These are phyloP conservation scores for Sciurus niger DNA, from an alignment of 2,113 vertebrate genomes.

Conservation along the genomic window DNA sequence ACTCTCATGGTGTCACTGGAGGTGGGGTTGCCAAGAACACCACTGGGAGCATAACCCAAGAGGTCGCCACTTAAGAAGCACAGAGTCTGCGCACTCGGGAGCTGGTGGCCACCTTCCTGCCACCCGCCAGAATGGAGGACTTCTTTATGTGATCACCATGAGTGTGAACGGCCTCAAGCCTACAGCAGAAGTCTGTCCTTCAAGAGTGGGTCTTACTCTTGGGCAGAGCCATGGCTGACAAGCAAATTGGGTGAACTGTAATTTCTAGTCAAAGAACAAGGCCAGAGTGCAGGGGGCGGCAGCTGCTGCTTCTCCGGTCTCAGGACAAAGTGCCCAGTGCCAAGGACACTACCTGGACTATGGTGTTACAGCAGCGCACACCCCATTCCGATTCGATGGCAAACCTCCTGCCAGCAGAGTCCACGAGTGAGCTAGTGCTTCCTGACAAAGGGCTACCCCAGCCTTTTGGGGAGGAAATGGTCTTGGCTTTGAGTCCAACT, in stretches of 20 bases:
- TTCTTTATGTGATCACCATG: rapidly evolving
- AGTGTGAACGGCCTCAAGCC: not conserved
- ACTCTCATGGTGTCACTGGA: rapidly evolving
- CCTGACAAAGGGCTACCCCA: not conserved
- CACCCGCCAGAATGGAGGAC: not conserved
- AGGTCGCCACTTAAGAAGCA: not conserved
- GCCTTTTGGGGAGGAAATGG: not conserved
- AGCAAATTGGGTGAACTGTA: too few relatives aligned
- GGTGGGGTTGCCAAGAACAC: too few relatives aligned
- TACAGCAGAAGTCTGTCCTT: rapidly evolving
- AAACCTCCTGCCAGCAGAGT: not conserved
- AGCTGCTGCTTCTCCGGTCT: not conserved
- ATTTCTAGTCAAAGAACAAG: not conserved
- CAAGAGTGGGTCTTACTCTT: too few relatives aligned
- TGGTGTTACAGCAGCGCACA: not conserved
- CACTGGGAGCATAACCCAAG: rapidly evolving
- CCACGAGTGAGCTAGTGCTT: rapidly evolving
- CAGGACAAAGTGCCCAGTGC: not conserved
- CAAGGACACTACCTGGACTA: too few relatives aligned
- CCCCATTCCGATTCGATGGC: rapidly evolving
- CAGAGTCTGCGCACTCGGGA: rapidly evolving
- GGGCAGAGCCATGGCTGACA: not conserved
- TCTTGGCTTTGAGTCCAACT: not conserved
- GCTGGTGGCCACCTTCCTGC: rapidly evolving
- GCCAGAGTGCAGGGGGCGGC: rapidly evolving